Base-by-base conservation (phyloP, 2,888 invertebrate species). In the Ferrisia virgata region DNA sequence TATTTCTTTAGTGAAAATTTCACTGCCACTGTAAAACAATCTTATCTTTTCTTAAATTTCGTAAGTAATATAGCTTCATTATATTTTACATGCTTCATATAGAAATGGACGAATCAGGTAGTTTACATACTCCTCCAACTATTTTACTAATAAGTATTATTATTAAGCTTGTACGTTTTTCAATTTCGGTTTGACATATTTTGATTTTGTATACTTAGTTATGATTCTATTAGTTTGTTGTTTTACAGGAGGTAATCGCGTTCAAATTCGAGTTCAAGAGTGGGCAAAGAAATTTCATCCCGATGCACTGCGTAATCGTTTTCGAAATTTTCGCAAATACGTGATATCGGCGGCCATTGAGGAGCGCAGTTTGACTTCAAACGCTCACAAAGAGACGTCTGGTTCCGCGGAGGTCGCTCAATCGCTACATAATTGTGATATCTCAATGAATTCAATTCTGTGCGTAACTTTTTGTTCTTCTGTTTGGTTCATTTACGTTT, bases 181-280 rank as follows among this genome's bases (percentile, higher is more conserved):
- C n/a, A n/a, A n/a, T n/a, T 47, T n/a, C n/a, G n/a, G n/a, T n/a
- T n/a, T n/a, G n/a, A n/a, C n/a, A n/a, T n/a, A n/a, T n/a, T n/a
- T n/a, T n/a, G n/a, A n/a, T n/a, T n/a, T n/a, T n/a, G n/a, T n/a
- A n/a, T n/a, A n/a, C n/a, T n/a, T n/a, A n/a, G n/a, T n/a, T n/a
- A n/a, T n/a, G n/a, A n/a, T n/a, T n/a, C n/a, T n/a, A n/a, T n/a
- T n/a, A n/a, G 22, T 53, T 18, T 22, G 9, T 15, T 43, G 8
- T 25, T 69, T 69, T 81, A 1, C 69, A 82, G 82, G 69, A 15
- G 39, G 22, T 13, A 36, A 47, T 33, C 64, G 82, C 6, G 33
- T 69, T 33, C 82, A 82, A 58, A 28, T 64, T 47, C 47, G 82
- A n/a, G 33, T 64, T n/a, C 82, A 94, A 90, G 79, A 84, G 53